Evolutionary conservation across 2,113 vertebrate genomes (phyloP).

Genomic region (Muscicapa adusta): DNA sequence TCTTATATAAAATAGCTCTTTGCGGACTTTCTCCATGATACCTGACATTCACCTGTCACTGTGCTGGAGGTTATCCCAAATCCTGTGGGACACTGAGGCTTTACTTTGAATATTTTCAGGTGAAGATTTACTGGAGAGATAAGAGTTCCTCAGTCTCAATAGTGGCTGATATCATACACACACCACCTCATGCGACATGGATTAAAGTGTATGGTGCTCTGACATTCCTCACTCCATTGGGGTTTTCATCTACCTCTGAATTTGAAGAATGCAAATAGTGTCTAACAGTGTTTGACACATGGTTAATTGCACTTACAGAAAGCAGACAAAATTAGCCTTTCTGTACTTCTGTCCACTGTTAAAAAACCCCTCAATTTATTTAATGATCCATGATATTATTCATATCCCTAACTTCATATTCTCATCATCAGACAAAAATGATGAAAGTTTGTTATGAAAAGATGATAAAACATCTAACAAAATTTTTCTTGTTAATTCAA

Average conservation of each 20-base stretch:
- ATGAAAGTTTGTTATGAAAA: background rate
- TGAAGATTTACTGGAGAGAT: background rate
- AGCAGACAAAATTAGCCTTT: background rate
- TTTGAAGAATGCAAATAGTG: background rate
- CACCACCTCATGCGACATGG: background rate
- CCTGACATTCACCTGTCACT: accelerated
- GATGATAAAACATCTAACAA: background rate
- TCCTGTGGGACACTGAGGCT: background rate
- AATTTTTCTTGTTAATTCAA: background rate
- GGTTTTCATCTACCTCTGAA: background rate
- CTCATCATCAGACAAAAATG: background rate
- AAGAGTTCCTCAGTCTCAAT: background rate
- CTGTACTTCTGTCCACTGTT: background rate
- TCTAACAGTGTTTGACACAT: background rate
- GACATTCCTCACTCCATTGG: background rate
- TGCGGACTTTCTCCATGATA: background rate
- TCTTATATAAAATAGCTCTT: background rate
- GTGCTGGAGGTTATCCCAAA: background rate
- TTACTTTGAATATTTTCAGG: background rate
- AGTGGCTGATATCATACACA: accelerated
- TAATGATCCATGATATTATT: background rate
- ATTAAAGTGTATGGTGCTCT: background rate
- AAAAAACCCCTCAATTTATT: background rate
- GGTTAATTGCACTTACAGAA: background rate
- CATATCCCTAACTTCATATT: background rate